phyloP scores from a whole-genome alignment of 2,888 invertebrate species.

The Tetrapedia diversipes region DNA sequence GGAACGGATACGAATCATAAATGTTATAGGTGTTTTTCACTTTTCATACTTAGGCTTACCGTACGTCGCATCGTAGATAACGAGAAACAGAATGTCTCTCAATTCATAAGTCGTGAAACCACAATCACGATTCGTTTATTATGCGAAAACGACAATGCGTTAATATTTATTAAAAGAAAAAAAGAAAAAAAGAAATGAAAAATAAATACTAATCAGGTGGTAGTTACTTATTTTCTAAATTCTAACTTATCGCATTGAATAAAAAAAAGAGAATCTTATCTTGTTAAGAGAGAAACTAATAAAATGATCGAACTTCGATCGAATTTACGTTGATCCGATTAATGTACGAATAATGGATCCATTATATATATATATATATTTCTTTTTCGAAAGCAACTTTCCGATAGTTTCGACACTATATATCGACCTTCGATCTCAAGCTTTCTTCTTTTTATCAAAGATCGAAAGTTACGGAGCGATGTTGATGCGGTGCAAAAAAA shows the following conservation, averaged over 20 bases:
- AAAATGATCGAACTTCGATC: not conserved
- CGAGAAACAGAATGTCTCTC: not conserved
- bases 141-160: not conserved
- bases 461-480: constrained; percentile 20
- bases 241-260: constrained; percentile 12
- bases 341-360: constrained; percentile 19
- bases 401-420: constrained; percentile 12
- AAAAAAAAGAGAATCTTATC: not conserved
- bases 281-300: not conserved
- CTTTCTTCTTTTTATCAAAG: not conserved
- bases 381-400: not conserved
- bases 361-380: not conserved
- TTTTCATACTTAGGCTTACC: constrained; percentile 27
- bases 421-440: constrained; percentile 16
- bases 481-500: constrained; percentile 24
- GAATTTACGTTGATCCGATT: not conserved
- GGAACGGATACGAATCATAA: constrained; percentile 12
- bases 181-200: not conserved
- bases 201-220: constrained; percentile 1
- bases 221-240: constrained; percentile 13
- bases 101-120: constrained; percentile 40
- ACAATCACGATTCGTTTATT: constrained; percentile 12
- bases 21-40: constrained; percentile 29
- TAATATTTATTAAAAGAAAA: constrained; percentile 2
- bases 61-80: not conserved